Percentiles rank a stretch among this genome's conserved stretches.
These are phyloP conservation scores for Bursaphelenchus okinawaensis DNA, from an alignment of 2,888 invertebrate genomes.

Conservation along the genomic window DNA sequence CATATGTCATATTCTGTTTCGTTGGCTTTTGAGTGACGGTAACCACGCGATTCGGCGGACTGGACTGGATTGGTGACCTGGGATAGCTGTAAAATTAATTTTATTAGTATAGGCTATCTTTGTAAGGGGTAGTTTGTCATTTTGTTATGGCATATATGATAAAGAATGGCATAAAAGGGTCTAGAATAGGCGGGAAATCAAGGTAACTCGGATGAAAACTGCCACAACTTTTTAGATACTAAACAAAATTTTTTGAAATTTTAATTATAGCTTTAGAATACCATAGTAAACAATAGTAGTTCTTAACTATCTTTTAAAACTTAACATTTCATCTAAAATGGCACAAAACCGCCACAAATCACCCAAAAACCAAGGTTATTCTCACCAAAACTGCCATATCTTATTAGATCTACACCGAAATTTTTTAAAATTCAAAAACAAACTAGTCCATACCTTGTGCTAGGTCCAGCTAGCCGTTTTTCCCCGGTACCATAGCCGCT, in stretches of 20 bases:
- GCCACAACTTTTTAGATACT: too few species aligned
- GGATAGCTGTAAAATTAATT: not conserved
- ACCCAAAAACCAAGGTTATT: not conserved
- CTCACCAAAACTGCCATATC: too few species aligned
- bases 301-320: not conserved
- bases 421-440: too few species aligned
- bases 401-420: too few species aligned
- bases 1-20: not conserved
- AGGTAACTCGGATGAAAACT: not conserved
- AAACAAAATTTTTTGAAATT: too few species aligned
- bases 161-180: too few species aligned
- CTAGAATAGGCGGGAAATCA: too few species aligned
- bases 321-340: not conserved
- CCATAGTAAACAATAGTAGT: not conserved
- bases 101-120: not conserved
- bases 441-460: too few species aligned
- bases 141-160: too few species aligned
- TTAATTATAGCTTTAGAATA: too few species aligned
- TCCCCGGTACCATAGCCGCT: slow-evolving; percentile 9
- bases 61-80: not conserved
- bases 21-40: not conserved
- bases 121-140: not conserved
- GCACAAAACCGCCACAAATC: not conserved
- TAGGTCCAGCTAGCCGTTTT: not conserved
- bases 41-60: not conserved